Evolutionary conservation across 2,797 vertebrate genomes (phyloP).

Genomic region (Hydrolagus colliei): DNA sequence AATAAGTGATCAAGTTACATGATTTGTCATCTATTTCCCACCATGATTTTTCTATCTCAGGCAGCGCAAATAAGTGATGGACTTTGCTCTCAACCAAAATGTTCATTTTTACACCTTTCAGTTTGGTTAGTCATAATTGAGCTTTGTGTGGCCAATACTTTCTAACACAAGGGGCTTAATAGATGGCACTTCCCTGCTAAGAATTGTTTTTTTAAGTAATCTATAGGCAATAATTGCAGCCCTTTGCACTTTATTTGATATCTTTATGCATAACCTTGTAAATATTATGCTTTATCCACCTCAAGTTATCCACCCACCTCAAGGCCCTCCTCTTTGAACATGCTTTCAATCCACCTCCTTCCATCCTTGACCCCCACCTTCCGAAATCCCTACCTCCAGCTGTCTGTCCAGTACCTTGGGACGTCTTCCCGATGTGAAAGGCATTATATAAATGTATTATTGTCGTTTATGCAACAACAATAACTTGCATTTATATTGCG

Average conservation of each 20-base stretch:
- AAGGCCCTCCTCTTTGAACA: too few species aligned
- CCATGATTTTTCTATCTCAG: background rate
- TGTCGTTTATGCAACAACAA: too few species aligned
- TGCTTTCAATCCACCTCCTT: too few species aligned
- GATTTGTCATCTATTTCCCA: background rate
- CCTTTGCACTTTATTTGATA: background rate
- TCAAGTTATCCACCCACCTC: too few species aligned
- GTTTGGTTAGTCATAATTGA: background rate
- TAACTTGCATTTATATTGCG: too few species aligned
- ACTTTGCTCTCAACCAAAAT: background rate
- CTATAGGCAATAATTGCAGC: background rate
- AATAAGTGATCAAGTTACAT: background rate
- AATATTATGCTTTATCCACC: background rate
- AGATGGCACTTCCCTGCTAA: slow-evolving; percentile 5
- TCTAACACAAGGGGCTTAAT: background rate
- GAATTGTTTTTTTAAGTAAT: background rate
- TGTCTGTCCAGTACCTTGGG: too few species aligned
- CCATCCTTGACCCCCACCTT: too few species aligned
- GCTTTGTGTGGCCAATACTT: background rate
- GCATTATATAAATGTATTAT: too few species aligned
- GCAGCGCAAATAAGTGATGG: background rate
- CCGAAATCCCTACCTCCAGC: too few species aligned
- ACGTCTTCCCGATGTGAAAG: too few species aligned
- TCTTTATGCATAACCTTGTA: background rate
- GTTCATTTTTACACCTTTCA: background rate